Evolutionary conservation across 1,140 invertebrate genomes (phyloP).

Genomic region (Ips nitidus): DNA sequence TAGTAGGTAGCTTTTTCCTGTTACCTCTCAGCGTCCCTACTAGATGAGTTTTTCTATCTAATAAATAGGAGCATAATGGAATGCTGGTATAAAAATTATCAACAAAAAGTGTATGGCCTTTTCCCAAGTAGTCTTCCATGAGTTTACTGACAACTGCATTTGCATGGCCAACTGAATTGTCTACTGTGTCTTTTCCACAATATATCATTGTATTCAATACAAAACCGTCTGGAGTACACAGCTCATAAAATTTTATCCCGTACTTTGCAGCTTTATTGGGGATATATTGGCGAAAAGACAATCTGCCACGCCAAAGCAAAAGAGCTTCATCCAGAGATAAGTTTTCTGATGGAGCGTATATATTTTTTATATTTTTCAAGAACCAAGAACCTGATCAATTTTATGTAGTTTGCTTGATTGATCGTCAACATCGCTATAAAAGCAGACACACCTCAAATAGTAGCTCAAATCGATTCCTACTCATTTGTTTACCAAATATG

Average conservation of each 20-base stretch:
- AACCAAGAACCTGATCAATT: too few relatives aligned
- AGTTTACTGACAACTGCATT: not conserved
- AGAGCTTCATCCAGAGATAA: too few relatives aligned
- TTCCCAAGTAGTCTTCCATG: not conserved
- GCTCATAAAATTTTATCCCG: constrained; percentile 46
- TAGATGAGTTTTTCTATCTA: constrained; percentile 52
- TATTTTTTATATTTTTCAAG: too few relatives aligned
- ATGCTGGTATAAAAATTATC: constrained; percentile 52
- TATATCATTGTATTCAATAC: constrained; percentile 1
- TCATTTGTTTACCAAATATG: too few relatives aligned
- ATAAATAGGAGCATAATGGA: constrained; percentile 48
- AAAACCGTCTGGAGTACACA: constrained; percentile 21
- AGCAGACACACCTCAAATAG: too few relatives aligned
- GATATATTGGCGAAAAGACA: constrained; percentile 45
- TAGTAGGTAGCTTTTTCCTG: constrained; percentile 48
- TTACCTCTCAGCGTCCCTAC: constrained; percentile 52
- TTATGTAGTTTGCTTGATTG: too few relatives aligned
- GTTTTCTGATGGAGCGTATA: too few relatives aligned
- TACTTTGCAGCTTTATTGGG: constrained; percentile 46
- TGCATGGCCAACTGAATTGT: not conserved
- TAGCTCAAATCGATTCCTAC: too few relatives aligned
- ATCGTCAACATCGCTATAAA: too few relatives aligned
- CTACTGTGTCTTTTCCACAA: not conserved
- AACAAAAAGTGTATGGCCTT: constrained; percentile 5
- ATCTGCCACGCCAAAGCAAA: constrained; percentile 44